phyloP scores from a whole-genome alignment of 2,888 invertebrate species.

The Pammene fasciana region DNA sequence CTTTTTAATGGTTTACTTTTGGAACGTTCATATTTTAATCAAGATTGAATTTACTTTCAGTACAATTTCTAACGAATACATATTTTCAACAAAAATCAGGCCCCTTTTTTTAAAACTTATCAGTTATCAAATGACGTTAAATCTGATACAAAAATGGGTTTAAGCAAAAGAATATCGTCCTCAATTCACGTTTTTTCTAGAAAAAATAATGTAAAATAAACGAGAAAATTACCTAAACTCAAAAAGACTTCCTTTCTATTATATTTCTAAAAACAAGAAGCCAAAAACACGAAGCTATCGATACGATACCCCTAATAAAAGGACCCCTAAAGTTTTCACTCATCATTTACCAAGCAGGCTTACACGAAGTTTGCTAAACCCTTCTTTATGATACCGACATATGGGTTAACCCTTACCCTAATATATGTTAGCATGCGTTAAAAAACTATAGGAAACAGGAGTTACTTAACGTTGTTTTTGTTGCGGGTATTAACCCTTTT shows the following conservation, averaged over 20 bases:
- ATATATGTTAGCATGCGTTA: slow-evolving; percentile 1
- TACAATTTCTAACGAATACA: no score
- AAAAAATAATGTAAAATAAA: no score
- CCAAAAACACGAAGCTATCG: slow-evolving; percentile 12
- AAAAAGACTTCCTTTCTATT: background rate
- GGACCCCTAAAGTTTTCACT: slow-evolving; percentile 25
- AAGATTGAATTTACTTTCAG: no score
- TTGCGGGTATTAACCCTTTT: background rate
- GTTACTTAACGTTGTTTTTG: background rate
- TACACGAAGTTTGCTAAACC: slow-evolving; percentile 23
- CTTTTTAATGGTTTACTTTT: no score
- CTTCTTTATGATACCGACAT: slow-evolving; percentile 29
- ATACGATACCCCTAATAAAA: slow-evolving; percentile 21
- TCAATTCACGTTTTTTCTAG: no score
- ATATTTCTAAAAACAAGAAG: background rate
- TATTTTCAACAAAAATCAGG: no score
- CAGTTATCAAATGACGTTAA: no score
- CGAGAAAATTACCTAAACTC: background rate
- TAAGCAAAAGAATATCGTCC: no score
- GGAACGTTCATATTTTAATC: no score
- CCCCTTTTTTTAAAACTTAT: no score
- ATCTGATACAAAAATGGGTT: no score
- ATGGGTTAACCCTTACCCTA: slow-evolving; percentile 21
- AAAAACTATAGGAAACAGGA: slow-evolving; percentile 8
- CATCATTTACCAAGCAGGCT: slow-evolving; percentile 25